Base-by-base conservation (phyloP, 2,888 invertebrate genomes). In the Drosophila birchii region DNA sequence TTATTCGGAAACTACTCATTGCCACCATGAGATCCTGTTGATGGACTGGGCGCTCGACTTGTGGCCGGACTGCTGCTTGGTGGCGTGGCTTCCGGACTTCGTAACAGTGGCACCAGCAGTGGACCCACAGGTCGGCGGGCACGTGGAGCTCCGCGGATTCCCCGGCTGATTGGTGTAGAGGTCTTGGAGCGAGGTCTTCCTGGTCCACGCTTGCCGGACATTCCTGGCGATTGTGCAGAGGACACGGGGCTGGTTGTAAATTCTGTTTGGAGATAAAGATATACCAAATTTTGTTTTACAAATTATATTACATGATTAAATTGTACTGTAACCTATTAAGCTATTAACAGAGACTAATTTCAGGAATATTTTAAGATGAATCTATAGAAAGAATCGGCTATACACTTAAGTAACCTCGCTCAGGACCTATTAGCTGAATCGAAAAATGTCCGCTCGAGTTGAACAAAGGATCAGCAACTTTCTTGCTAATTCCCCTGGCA, bases 151-250 rank as follows among this genome's bases (percentile, higher is more conserved):
- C 94, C 94, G 23, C 96, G 93, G 32, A 94, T 93, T 9, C 95
- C 95, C 70, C 94, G 94, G 88, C 95, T 94, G 0, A 94, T 93
- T 0, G 95, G 95, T 0, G 95, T 95, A 11, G 94, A 93, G 0
- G 95, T 95, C 83, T 95, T 94, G 14, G 95, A 91, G 4, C 96
- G 93, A 0, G 96, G 95, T 69, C 96, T 92, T 11, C 96, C 95
- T 0, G 96, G 95, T 20, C 95, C 95, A 51, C 95, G 92, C 62
- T 95, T 94, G 29, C 94, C 89, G 2, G 87, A 61, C n/a, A 90
- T 80, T 29, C 32, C 78, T 16, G 45, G 47, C n/a, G 44, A 62
- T 26, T 36, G 59, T 72, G 51, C 66, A 1, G 69, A n/a, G 12
- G 47, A 9, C 18, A 34, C 32, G 5, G 67, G 41, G 6, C 69